phyloP scores from a whole-genome alignment of 2,797 vertebrate genomes.

The Hylomyscus alleni region DNA sequence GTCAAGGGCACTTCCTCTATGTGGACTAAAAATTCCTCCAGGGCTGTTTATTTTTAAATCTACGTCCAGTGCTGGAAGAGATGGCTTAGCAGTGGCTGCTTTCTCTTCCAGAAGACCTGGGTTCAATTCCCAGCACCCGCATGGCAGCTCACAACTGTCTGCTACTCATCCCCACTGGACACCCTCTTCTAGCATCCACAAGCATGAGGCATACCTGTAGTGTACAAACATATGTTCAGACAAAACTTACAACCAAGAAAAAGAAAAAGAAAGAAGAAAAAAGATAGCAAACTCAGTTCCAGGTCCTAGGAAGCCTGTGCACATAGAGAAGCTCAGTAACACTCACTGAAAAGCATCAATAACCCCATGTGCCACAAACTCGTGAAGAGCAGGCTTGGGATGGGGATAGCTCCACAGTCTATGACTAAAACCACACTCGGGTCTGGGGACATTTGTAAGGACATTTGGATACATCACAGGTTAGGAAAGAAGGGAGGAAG shows the following conservation, averaged over 20 bases:
- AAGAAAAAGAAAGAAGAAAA: background rate
- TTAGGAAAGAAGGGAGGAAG: background rate
- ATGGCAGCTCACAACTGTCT: background rate
- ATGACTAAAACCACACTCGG: conserved; percentile 3
- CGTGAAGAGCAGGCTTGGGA: background rate
- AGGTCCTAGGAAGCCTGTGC: too few species aligned
- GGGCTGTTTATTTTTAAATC: conserved; percentile 35
- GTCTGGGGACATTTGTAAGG: background rate
- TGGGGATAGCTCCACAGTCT: background rate
- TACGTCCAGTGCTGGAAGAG: background rate
- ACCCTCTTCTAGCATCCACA: background rate
- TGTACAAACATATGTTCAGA: too few species aligned
- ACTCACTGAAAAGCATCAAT: background rate
- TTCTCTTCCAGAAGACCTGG: background rate
- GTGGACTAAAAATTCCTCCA: conserved; percentile 31
- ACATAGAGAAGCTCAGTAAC: background rate
- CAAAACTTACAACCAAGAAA: too few species aligned
- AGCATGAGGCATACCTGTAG: background rate
- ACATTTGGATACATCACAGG: background rate
- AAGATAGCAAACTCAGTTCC: background rate
- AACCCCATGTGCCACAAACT: background rate
- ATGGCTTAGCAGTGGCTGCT: background rate
- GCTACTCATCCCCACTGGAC: background rate
- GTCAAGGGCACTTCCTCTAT: background rate
- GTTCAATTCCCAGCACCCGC: background rate